These are phyloP conservation scores for Spea multiplicata DNA, from an alignment of 2,113 vertebrate genomes.

Conservation along the genomic window DNA sequence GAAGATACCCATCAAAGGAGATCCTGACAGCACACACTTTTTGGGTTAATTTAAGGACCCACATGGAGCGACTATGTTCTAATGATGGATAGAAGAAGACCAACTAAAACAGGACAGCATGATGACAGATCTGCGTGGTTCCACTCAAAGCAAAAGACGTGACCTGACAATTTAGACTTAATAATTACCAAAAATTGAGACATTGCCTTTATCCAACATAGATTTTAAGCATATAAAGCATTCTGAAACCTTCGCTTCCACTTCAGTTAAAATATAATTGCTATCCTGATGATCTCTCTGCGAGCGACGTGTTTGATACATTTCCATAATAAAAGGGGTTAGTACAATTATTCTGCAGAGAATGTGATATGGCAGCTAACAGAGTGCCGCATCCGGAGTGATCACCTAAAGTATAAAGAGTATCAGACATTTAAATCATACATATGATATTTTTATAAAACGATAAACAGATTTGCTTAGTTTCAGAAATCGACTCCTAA, in stretches of 20 bases:
- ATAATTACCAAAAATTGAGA: background rate
- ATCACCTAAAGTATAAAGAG: background rate
- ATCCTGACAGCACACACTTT: too few species aligned
- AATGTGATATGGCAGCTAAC: background rate
- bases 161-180: background rate
- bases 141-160: background rate
- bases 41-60: too few species aligned
- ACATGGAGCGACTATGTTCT: too few species aligned
- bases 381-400: background rate
- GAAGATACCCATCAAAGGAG: too few species aligned
- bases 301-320: background rate
- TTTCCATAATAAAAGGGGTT: slow-evolving; percentile 2
- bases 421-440: background rate
- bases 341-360: background rate
- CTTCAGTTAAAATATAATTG: background rate
- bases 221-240: background rate
- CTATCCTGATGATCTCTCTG: background rate
- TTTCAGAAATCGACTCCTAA: background rate
- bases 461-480: background rate
- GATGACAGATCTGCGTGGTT: background rate
- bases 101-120: background rate
- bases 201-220: background rate
- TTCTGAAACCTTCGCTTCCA: background rate
- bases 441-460: background rate
- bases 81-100: background rate